Conservation (phyloP, 2,797 vertebrate species). For the Danionella dracula region DNA sequence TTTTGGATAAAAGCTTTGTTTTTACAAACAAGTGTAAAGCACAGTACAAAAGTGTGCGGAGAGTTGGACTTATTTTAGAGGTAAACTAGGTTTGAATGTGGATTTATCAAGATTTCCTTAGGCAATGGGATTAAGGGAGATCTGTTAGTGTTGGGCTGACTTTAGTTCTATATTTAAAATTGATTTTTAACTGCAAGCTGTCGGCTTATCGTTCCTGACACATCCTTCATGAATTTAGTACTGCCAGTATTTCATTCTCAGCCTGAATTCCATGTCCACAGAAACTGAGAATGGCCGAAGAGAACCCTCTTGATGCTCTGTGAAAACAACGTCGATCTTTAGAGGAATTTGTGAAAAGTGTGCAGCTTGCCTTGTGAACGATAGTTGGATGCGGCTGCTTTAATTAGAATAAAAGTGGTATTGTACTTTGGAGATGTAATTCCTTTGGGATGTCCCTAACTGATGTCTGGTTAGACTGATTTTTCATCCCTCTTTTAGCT, state of each 20-base stretch:
- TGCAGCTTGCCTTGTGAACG: constrained; percentile 52
- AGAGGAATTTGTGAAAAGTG: constrained; percentile 44
- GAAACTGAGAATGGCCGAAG: too few relatives aligned
- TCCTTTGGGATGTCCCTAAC: neutral
- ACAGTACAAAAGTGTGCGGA: constrained; percentile 61
- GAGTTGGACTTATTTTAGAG: constrained; percentile 56
- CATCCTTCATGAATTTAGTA: neutral
- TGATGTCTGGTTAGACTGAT: neutral
- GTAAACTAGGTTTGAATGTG: constrained; percentile 54
- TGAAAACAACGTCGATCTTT: constrained; percentile 14
- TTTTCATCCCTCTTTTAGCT: too few relatives aligned
- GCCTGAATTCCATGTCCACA: too few relatives aligned
- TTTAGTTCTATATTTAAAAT: constrained; percentile 67
- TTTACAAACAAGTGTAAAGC: constrained; percentile 51
- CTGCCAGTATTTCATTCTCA: too few relatives aligned
- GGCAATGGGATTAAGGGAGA: constrained; percentile 69
- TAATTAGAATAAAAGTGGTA: neutral
- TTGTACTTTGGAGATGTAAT: neutral
- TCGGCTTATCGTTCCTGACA: constrained; percentile 21
- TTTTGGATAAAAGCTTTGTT: constrained; percentile 32
- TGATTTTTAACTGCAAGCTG: constrained; percentile 65
- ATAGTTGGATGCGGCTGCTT: neutral
- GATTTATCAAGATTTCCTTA: constrained; percentile 65
- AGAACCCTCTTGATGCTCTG: too few relatives aligned
- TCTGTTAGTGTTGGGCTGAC: constrained; percentile 69